These are phyloP conservation scores for Terebella lapidaria DNA, from an alignment of 2,888 invertebrate species.

Conservation along the genomic window DNA sequence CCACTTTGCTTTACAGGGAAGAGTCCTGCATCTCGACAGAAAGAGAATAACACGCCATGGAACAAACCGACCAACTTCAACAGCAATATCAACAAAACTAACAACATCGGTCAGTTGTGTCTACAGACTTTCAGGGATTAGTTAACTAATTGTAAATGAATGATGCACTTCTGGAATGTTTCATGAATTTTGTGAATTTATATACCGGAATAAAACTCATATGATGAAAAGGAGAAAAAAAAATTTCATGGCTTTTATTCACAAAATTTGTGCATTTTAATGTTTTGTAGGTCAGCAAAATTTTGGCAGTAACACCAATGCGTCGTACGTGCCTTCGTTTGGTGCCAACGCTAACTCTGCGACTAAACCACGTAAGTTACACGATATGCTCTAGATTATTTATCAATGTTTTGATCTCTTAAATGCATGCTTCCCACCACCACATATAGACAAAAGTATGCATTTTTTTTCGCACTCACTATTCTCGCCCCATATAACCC, in stretches of 20 bases:
- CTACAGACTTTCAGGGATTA: no score
- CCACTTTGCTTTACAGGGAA: no score
- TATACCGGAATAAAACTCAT: no score
- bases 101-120: neutral
- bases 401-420: no score
- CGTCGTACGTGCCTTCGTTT: neutral
- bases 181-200: no score
- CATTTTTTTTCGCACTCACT: no score
- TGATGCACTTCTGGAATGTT: no score
- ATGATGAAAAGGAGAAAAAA: no score
- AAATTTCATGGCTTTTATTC: no score
- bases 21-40: neutral
- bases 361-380: slow-evolving; percentile 1
- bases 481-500: neutral
- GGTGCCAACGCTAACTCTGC: neutral
- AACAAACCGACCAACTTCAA: neutral
- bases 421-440: no score
- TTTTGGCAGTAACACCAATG: neutral
- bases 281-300: neutral
- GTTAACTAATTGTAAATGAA: no score
- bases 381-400: neutral
- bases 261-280: neutral
- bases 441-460: neutral
- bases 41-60: neutral
- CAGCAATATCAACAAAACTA: neutral